Conservation (phyloP, 2,797 vertebrate genomes). For the Acridotheres tristis region DNA sequence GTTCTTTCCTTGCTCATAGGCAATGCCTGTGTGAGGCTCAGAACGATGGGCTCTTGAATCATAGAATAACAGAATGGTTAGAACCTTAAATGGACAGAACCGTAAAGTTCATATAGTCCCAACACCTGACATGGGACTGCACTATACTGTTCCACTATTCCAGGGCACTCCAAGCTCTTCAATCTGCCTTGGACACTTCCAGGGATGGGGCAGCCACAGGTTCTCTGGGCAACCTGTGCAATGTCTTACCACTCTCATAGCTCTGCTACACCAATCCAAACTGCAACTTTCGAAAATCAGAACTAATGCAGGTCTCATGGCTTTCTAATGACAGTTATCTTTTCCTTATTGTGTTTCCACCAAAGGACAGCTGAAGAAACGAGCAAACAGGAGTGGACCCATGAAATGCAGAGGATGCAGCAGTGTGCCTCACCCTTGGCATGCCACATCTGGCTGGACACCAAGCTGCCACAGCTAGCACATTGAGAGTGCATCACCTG, state of each 20-base stretch:
- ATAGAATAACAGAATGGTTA: neutral
- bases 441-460: accelerated
- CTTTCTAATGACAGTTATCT: neutral
- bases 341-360: neutral
- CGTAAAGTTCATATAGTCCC: neutral
- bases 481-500: accelerated
- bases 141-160: neutral
- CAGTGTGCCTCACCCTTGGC: neutral
- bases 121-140: neutral
- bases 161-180: neutral
- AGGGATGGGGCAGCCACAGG: neutral
- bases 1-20: neutral
- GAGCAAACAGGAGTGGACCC: neutral
- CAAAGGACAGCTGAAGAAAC: neutral
- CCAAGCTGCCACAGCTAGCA: neutral
- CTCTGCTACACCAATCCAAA: neutral
- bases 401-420: neutral
- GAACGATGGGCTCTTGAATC: neutral
- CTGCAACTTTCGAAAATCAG: neutral
- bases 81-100: neutral
- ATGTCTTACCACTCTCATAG: neutral
- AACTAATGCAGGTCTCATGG: neutral
- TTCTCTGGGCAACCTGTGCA: neutral
- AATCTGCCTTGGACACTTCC: neutral
- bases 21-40: neutral